Base-by-base conservation (phyloP, 1,140 invertebrate genomes). In the Drosophila saltans region DNA sequence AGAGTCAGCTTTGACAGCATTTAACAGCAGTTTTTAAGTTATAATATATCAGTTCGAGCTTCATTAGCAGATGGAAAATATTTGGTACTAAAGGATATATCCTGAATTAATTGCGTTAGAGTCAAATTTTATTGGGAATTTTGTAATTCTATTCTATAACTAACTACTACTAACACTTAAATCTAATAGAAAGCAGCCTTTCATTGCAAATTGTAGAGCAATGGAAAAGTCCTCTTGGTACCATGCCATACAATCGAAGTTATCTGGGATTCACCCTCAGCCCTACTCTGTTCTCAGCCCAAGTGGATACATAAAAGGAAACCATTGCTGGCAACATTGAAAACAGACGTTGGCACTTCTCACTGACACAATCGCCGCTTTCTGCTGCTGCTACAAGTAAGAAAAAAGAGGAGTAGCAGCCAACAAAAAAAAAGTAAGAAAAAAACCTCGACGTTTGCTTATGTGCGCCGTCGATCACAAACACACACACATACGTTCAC, bases 321-420 rank as follows among this genome's bases (percentile, higher is more conserved):
- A 80, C 75, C 80, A 89, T 81, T 80, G 40, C 74, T 84, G 86
- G 80, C 85, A 89, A 89, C 84, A 89, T 89, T 90, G 85, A 81
- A 89, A 89, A 89, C 84, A 89, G 84, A 89, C 85, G 78, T 74
- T 84, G 84, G 78, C 84, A 89, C 84, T 89, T 89, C 69, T 84
- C 45, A 52, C 64, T 69, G 73, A 84, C 78, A 89, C 84, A 84
- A 89, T 78, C 67, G 56, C 69, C 80, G 84, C 56, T 78, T 73
- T 80, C 72, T 33, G 58, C 36, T 59, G 56, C 28, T 21, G 56
- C 10, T 65, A 89, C 80, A 84, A 89, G 84, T 78, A 81, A 69
- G 66, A 75, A 80, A 68, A 48, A 78, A 73, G 63, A 81, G 69
- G 73, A 77, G 30, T 39, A 40, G 56, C 72, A 74, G 6, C 33